Evolutionary conservation across 2,113 vertebrate genomes (phyloP).

Genomic region (Madoqua kirkii): DNA sequence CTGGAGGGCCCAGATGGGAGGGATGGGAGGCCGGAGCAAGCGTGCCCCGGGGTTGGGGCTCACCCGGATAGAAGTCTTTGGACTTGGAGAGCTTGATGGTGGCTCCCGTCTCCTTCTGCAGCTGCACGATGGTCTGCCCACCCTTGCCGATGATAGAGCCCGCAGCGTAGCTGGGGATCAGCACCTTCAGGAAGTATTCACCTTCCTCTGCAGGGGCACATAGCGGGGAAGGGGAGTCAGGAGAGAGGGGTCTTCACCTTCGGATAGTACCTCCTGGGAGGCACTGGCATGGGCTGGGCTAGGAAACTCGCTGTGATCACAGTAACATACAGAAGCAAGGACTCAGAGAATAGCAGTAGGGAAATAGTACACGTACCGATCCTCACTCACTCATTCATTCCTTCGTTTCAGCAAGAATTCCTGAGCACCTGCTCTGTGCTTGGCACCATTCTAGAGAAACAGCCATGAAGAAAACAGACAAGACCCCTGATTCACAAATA

Average conservation of each 20-base stretch:
- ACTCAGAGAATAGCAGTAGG: neutral
- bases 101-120: conserved; percentile 94
- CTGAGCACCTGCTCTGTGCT: neutral
- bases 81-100: conserved; percentile 98
- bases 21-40: neutral
- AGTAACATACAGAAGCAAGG: neutral
- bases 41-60: conserved; percentile 50
- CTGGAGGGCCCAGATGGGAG: neutral
- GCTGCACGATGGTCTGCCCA: conserved; percentile 94
- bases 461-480: neutral
- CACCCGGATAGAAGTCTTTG: conserved; percentile 97
- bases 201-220: conserved; percentile 88
- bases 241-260: neutral
- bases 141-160: conserved; percentile 96
- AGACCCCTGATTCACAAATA: neutral
- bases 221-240: neutral
- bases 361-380: neutral
- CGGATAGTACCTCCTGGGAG: neutral
- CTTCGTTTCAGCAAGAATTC: neutral
- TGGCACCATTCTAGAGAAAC: neutral
- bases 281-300: neutral
- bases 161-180: conserved; percentile 95
- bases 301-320: neutral
- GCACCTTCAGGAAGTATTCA: conserved; percentile 95
- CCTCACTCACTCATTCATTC: neutral